Evolutionary conservation across 2,888 invertebrate genomes (phyloP), one percentile per base, ranked within the genome.

Genomic region (Dasypogon diadema): DNA sequence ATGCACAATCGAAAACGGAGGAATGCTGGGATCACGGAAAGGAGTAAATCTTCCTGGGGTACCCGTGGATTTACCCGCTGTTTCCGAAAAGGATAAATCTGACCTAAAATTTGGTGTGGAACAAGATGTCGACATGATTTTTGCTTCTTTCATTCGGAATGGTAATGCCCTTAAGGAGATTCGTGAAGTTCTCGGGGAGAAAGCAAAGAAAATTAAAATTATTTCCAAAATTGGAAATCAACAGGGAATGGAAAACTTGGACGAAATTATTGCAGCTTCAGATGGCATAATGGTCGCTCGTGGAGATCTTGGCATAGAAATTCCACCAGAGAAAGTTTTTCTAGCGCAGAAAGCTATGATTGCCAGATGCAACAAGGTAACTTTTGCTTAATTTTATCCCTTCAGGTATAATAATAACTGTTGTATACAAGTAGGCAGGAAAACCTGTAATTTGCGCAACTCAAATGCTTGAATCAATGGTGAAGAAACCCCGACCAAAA

Each of bases 201-300:
- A 93, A 84, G 98, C 98, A 46, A 94, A 93, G 86, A 91, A 95
- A 83, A 99, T 99, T 80, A 90, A 94, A 87, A 94, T 99, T 82
- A 97, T 99, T 83, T 95, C 99, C 77, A 99, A 99, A 88, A 98
- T 99, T 82, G 99, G 99, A 87, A 99, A 99, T 87, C 97, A 98
- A 84, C 97, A 98, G 88, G 99, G 98, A 68, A 93, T 97, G 90
- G 89, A 92, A 80, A 96, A 97, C 86, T 89, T 99, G 79, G 97
- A 98, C 84, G 96, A 96, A 83, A 99, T 99, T 81, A 95, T 98
- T 82, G 89, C 89, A 58, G 95, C 91, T 14, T 93, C 97, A 0
- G 99, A 99, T 85, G 99, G 98, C 81, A 96, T 99, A 77, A 98
- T 99, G 97, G 97, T 98, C 0, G 99, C 99, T 21, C 92, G 99